Base-by-base conservation (phyloP, 2,113 vertebrate genomes). In the Heterotis niloticus region DNA sequence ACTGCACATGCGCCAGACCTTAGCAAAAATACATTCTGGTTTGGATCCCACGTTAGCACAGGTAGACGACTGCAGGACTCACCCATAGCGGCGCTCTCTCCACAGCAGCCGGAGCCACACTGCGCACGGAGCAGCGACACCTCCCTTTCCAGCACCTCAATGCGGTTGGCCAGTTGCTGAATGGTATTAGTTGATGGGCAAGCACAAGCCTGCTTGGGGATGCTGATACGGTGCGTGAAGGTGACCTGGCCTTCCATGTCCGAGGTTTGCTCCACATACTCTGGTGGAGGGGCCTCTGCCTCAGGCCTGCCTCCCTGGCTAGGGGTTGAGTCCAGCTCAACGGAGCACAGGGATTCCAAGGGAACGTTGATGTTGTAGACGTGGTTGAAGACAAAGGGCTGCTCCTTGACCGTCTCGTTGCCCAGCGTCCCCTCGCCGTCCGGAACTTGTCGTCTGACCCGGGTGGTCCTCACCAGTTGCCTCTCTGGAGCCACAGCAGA, bases 361-460 rank as follows among this genome's bases (percentile, higher is more conserved):
- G 97, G 96, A 59, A 98, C 92, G 5, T 98, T 96, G 83, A 98
- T 98, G 90, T 96, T 98, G 88, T 98, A 98, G 81, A 98, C 92
- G 13, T 98, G 98, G 90, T 96, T 97, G 87, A 99, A 98, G 85
- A 97, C 90, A 89, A 98, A 85, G 0, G 97, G 92, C 82, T 95
- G 94, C 75, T 95, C 93, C 87, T 86, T 91, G 83, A 87, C 54
- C 0, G 92, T 97, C 85, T 94, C 93, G 87, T 93, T 96, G 86
- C 85, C 77, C 24, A 85, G 62, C 12, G 87, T 83, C 4, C 85
- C 82, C 10, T 87, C 89, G 69, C 88, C 86, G 24, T 89, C 92
- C 13, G 84, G 79, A 0, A 67, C 83, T 51, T 93, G 92, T 80
- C 93, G 89, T 83, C 89, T 91, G 0, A 91, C 86, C 83, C 92